Evolutionary conservation across 1,140 invertebrate genomes (phyloP).

Genomic region (Penaeus japonicus): DNA sequence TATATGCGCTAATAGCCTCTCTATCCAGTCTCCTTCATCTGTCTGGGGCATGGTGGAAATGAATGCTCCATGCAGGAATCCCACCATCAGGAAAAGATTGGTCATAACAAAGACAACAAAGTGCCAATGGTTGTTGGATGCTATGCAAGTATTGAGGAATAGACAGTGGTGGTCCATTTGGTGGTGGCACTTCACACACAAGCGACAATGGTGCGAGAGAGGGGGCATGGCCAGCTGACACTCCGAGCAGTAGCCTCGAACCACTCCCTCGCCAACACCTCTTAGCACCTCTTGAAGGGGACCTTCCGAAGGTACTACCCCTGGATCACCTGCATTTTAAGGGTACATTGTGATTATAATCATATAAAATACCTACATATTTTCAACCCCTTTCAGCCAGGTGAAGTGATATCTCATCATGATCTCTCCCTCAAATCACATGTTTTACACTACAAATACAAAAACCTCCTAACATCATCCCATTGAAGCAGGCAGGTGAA

Average conservation of each 20-base stretch:
- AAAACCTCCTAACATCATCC: no score
- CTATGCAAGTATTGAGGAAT: slow-evolving; percentile 48
- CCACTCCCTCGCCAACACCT: slow-evolving; percentile 40
- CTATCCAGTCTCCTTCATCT: slow-evolving; percentile 31
- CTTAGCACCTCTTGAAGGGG: slow-evolving; percentile 34
- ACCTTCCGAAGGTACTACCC: slow-evolving; percentile 29
- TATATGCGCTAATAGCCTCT: background rate
- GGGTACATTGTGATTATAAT: background rate
- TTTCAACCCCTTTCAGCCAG: no score
- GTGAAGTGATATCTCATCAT: no score
- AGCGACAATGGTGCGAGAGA: slow-evolving; percentile 42
- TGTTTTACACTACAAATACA: no score
- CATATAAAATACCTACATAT: background rate
- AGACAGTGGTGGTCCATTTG: slow-evolving; percentile 52
- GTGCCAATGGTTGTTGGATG: slow-evolving; percentile 47
- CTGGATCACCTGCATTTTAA: slow-evolving; percentile 37
- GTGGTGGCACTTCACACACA: slow-evolving; percentile 36
- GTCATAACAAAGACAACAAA: slow-evolving; percentile 44
- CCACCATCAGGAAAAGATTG: slow-evolving; percentile 27
- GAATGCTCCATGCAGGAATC: slow-evolving; percentile 23
- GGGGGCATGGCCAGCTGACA: slow-evolving; percentile 43
- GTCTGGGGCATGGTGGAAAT: background rate
- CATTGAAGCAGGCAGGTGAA: no score
- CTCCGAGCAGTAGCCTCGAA: slow-evolving; percentile 43
- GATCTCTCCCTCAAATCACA: no score